Conservation (phyloP, 2,113 vertebrate species). For the Pangasianodon gigas region DNA sequence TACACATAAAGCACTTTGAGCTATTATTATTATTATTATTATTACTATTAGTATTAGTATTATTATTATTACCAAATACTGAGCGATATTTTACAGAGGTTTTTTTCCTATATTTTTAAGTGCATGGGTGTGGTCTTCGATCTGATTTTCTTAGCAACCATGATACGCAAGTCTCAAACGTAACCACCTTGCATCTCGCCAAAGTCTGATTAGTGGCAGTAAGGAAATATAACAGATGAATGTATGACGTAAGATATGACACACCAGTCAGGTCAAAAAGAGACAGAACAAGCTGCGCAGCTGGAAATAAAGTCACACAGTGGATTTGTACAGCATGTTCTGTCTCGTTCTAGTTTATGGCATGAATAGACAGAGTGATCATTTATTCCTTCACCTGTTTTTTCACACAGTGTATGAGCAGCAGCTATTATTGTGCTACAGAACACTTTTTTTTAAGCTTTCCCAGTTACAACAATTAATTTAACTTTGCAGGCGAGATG, state of each 20-base stretch:
- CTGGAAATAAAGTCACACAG: not conserved
- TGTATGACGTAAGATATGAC: not conserved
- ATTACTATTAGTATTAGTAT: not conserved
- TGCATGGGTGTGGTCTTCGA: not conserved
- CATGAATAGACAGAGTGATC: not conserved
- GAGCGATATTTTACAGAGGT: not conserved
- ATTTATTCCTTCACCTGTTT: not conserved
- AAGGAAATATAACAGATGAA: not conserved
- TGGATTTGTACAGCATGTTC: slow-evolving; percentile 10
- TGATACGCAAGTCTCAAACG: not conserved
- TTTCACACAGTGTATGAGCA: too few relatives aligned
- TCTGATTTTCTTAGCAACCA: not conserved
- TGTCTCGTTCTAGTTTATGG: not conserved
- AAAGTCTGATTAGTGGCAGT: not conserved
- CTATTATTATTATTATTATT: not conserved
- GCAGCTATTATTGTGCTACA: not conserved
- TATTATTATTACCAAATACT: not conserved
- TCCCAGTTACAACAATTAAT: slow-evolving; percentile 1
- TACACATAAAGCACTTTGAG: not conserved
- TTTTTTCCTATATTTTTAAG: not conserved
- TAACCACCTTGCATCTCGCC: not conserved
- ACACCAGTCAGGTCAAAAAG: not conserved
- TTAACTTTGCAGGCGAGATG: too few relatives aligned
- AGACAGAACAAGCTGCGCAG: not conserved
- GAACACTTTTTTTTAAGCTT: not conserved